Conservation (phyloP, 1,140 invertebrate species). For the Harpegnathos saltator region DNA sequence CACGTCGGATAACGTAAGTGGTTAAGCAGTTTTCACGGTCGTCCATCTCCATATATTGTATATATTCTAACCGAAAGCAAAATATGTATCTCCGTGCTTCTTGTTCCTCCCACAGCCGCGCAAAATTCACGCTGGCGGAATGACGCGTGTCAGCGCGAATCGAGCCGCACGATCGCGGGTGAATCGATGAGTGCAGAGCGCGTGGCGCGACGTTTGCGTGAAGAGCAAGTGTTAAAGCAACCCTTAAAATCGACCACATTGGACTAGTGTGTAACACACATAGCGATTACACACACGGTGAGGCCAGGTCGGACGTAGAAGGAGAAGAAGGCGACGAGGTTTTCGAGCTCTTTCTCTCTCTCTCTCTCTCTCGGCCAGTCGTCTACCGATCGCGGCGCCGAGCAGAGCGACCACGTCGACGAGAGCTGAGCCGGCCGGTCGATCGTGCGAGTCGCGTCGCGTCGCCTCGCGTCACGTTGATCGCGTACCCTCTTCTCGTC, state of each 20-base stretch:
- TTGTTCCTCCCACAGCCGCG: too few relatives aligned
- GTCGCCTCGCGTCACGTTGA: constrained; percentile 47
- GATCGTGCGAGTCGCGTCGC: background rate
- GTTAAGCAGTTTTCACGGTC: too few relatives aligned
- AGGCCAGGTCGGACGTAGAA: background rate
- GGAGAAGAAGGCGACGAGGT: constrained; percentile 40
- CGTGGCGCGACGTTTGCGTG: too few relatives aligned
- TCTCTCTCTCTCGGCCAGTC: constrained; percentile 22
- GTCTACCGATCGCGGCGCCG: constrained; percentile 11
- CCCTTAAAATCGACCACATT: constrained; percentile 37
- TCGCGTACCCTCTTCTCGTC: constrained; percentile 17
- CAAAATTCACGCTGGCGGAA: too few relatives aligned
- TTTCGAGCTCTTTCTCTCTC: constrained; percentile 13
- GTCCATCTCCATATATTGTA: too few relatives aligned
- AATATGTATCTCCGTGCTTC: too few relatives aligned
- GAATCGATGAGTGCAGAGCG: background rate
- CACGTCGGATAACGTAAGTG: too few relatives aligned
- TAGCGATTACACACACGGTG: background rate
- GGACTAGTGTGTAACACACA: background rate
- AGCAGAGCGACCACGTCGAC: background rate
- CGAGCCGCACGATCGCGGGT: too few relatives aligned
- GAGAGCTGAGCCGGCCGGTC: background rate
- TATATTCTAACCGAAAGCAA: too few relatives aligned
- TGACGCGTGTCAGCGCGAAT: too few relatives aligned
- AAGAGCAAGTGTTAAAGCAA: constrained; percentile 8